Evolutionary conservation across 2,888 invertebrate species (phyloP).

Genomic region (Penaeus monodon): DNA sequence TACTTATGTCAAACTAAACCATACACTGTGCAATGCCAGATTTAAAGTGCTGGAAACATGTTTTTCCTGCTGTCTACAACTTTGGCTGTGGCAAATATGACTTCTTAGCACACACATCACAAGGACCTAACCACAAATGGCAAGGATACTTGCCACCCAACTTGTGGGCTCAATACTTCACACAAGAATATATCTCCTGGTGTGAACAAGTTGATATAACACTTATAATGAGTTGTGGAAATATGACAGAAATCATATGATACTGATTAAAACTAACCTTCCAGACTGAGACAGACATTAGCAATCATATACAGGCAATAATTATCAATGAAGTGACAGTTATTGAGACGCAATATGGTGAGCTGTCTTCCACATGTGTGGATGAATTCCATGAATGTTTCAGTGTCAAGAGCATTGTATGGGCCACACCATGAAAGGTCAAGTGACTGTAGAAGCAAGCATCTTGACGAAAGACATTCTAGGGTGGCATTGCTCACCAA

Average conservation of each 20-base stretch:
- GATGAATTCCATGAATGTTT: constrained; percentile 63
- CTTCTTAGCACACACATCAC: too few species aligned
- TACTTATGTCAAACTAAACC: too few species aligned
- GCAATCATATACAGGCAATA: constrained; percentile 64
- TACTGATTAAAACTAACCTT: constrained; percentile 32
- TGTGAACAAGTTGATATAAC: too few species aligned
- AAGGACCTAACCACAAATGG: too few species aligned
- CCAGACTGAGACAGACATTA: constrained; percentile 55
- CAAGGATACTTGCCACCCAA: too few species aligned
- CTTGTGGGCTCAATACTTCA: too few species aligned
- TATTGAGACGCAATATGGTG: constrained; percentile 49
- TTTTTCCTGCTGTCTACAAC: too few species aligned
- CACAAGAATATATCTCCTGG: too few species aligned
- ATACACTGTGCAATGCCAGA: too few species aligned
- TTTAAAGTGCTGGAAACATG: too few species aligned
- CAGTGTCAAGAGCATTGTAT: constrained; percentile 51
- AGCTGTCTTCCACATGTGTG: constrained; percentile 59
- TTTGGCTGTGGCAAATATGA: too few species aligned
- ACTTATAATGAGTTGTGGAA: too few species aligned
- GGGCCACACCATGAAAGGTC: constrained; percentile 64
- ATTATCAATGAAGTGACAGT: constrained; percentile 63
- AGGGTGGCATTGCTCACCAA: constrained; percentile 49
- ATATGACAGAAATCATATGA: not conserved
- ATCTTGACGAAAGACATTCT: constrained; percentile 32
- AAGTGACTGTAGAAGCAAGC: constrained; percentile 46